Conservation (phyloP, 2,888 invertebrate species). For the Plutella xylostella region DNA sequence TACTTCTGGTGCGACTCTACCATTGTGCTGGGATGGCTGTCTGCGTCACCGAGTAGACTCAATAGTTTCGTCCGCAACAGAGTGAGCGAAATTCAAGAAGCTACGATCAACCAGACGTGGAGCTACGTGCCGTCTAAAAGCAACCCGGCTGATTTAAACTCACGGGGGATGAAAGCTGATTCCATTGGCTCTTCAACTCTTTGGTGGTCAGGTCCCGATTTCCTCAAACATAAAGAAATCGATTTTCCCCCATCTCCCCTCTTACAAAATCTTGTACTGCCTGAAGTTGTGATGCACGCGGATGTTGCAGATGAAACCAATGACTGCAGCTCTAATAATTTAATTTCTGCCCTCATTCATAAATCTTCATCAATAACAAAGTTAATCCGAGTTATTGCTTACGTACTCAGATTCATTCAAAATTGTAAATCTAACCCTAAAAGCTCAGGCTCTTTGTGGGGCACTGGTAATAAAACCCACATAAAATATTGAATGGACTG, state of each 20-base stretch:
- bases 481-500: too few relatives aligned
- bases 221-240: neutral
- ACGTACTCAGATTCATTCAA: neutral
- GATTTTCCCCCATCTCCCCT: neutral
- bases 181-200: neutral
- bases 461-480: too few relatives aligned
- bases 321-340: too few relatives aligned
- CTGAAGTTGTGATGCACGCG: too few relatives aligned
- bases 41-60: slow-evolving; percentile 3
- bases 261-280: neutral
- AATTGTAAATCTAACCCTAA: neutral
- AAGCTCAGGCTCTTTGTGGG: too few relatives aligned
- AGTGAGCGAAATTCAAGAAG: slow-evolving; percentile 15
- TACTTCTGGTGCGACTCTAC: slow-evolving; percentile 22
- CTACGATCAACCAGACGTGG: slow-evolving; percentile 1
- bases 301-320: neutral
- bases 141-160: slow-evolving; percentile 4
- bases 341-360: neutral
- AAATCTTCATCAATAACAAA: neutral
- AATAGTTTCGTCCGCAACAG: slow-evolving; percentile 19
- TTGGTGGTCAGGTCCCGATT: slow-evolving; percentile 5
- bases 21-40: slow-evolving; percentile 18
- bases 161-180: slow-evolving; percentile 2
- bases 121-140: slow-evolving; percentile 2
- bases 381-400: neutral